Percentiles rank a stretch among this genome's conserved stretches.
phyloP scores from a whole-genome alignment of 2,797 vertebrate species.

The Decapterus maruadsi region DNA sequence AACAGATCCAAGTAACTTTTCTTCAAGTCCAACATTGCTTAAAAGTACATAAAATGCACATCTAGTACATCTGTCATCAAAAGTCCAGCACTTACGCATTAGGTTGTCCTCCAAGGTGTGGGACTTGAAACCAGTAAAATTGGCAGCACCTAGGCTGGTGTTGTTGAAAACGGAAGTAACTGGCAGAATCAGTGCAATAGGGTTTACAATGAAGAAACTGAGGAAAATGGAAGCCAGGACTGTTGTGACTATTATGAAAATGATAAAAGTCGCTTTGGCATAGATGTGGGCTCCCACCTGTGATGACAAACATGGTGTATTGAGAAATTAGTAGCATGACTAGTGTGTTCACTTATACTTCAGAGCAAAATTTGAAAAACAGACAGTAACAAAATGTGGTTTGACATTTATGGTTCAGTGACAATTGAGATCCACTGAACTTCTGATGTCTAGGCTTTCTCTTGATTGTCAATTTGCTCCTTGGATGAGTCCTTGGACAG shows the following conservation, averaged over 20 bases:
- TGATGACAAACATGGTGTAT: slow-evolving; percentile 36
- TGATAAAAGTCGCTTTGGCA: slow-evolving; percentile 86
- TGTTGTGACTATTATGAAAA: slow-evolving; percentile 82
- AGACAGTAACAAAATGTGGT: background rate
- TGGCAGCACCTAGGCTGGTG: slow-evolving; percentile 70
- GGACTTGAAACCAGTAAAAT: slow-evolving; percentile 79
- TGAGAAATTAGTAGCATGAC: background rate
- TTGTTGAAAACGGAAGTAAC: slow-evolving; percentile 55
- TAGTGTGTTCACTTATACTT: background rate
- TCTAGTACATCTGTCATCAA: background rate
- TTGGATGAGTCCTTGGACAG: background rate
- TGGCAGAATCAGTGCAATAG: slow-evolving; percentile 72
- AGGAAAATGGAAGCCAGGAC: slow-evolving; percentile 83
- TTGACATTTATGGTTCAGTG: background rate
- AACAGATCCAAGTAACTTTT: too few species aligned
- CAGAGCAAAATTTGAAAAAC: background rate
- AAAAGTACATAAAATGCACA: slow-evolving; percentile 5
- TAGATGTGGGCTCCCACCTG: slow-evolving; percentile 88
- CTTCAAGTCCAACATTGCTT: background rate
- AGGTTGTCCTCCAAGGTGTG: slow-evolving; percentile 83
- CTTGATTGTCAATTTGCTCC: background rate
- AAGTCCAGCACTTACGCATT: slow-evolving; percentile 72
- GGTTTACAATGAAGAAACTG: slow-evolving; percentile 84
- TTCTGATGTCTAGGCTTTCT: background rate
- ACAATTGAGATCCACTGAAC: background rate